Conservation (phyloP, 2,113 vertebrate genomes). For the Cyphomyrus plagiostoma region DNA sequence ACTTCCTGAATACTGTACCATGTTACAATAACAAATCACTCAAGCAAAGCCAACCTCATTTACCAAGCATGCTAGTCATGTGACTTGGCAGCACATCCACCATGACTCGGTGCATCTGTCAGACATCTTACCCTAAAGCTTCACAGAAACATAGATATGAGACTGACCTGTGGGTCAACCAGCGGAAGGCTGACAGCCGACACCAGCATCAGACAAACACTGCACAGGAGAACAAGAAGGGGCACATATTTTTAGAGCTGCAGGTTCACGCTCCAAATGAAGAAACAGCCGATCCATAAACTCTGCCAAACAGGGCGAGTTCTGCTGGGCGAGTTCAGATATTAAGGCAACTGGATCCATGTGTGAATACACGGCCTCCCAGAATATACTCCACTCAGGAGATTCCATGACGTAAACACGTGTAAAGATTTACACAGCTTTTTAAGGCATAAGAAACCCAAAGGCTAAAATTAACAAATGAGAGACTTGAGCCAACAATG, state of each 20-base stretch:
- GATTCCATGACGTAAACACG: background rate
- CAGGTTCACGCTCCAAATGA: background rate
- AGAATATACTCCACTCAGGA: background rate
- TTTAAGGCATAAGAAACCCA: background rate
- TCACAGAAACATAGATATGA: background rate
- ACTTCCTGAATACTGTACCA: background rate
- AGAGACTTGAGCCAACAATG: background rate
- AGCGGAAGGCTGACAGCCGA: constrained; percentile 72
- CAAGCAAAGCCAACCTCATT: background rate
- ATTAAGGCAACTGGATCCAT: background rate
- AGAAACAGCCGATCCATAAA: background rate
- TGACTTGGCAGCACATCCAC: background rate
- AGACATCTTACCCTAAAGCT: background rate
- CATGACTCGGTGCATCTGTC: background rate
- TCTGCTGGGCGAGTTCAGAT: background rate
- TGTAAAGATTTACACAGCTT: background rate
- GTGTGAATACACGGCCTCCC: background rate
- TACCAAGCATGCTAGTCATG: background rate
- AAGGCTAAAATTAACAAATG: background rate
- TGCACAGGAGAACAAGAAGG: constrained; percentile 38
- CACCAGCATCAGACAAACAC: constrained; percentile 66
- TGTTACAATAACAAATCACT: background rate
- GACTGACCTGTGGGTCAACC: constrained; percentile 73
- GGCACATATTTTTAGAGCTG: background rate
- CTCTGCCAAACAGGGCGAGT: background rate